A percentile compares a stretch with the other conserved stretches of the same genome.
phyloP scores from a whole-genome alignment of 1,140 invertebrate species.

The Nephila pilipes region DNA sequence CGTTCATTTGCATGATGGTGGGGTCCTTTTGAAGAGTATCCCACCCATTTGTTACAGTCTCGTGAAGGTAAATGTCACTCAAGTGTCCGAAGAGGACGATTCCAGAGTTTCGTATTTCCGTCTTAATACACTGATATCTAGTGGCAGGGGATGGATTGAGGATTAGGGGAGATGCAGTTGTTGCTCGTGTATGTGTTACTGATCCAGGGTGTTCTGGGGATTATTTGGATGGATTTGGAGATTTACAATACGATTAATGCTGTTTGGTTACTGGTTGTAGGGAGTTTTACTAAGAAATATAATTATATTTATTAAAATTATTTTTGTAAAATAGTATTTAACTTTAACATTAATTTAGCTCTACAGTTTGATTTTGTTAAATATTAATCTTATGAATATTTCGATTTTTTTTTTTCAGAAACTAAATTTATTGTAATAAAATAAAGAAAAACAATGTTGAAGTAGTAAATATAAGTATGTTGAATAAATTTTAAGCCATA shows the following conservation, averaged over 20 bases:
- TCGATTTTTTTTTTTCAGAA: too few species aligned
- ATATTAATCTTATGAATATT: too few species aligned
- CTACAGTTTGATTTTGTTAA: too few species aligned
- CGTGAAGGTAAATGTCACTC: constrained; percentile 47
- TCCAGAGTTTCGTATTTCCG: constrained; percentile 5
- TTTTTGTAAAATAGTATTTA: too few species aligned
- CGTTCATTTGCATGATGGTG: constrained; percentile 36
- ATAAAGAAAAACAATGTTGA: too few species aligned
- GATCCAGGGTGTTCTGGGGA: background rate
- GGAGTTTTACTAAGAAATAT: too few species aligned
- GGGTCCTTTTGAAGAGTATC: constrained; percentile 34
- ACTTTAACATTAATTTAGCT: too few species aligned
- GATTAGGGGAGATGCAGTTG: background rate
- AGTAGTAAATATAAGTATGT: too few species aligned
- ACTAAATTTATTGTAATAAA: too few species aligned
- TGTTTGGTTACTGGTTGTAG: background rate
- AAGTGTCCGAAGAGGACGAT: constrained; percentile 22
- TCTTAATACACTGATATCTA: constrained; percentile 34
- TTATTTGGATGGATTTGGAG: background rate
- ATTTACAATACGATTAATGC: background rate
- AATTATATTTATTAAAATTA: too few species aligned
- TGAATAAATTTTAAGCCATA: too few species aligned
- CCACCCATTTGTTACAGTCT: constrained; percentile 22
- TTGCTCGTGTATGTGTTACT: background rate
- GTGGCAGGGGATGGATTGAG: background rate